Conservation (phyloP, 2,888 invertebrate genomes). For the Eumerus sabulonum region DNA sequence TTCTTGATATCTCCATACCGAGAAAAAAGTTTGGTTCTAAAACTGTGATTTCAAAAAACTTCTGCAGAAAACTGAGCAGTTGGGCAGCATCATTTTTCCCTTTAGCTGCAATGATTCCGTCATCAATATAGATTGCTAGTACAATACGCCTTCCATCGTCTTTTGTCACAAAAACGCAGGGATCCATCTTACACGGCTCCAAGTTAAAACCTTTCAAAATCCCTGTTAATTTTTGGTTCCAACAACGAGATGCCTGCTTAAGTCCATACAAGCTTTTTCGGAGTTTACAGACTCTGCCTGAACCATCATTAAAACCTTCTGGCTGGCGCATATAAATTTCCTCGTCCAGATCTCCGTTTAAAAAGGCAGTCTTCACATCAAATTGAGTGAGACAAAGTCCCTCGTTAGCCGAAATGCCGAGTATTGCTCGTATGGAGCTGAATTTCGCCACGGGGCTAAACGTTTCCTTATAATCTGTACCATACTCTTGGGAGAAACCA, state of each 20-base stretch:
- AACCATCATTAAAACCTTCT: constrained; percentile 62
- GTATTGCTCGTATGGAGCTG: constrained; percentile 68
- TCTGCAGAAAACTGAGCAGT: constrained; percentile 1
- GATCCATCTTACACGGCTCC: constrained; percentile 68
- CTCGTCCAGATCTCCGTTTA: constrained; percentile 43
- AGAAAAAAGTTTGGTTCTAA: not conserved
- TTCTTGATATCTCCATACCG: not conserved
- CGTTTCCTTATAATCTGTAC: constrained; percentile 71
- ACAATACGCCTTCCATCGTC: not conserved
- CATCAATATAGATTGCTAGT: not conserved
- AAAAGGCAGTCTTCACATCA: constrained; percentile 60
- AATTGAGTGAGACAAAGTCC: constrained; percentile 42
- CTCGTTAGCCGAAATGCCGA: constrained; percentile 52
- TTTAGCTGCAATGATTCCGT: constrained; percentile 2
- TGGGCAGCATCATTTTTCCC: not conserved
- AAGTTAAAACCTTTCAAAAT: constrained; percentile 68
- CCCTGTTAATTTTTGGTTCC: constrained; percentile 68
- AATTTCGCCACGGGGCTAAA: constrained; percentile 72
- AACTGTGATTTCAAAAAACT: not conserved
- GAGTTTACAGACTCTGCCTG: constrained; percentile 61
- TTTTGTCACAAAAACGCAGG: constrained; percentile 69
- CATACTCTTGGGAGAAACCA: constrained; percentile 71
- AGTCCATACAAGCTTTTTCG: constrained; percentile 69
- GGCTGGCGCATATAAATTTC: constrained; percentile 60
- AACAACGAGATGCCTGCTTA: constrained; percentile 70